These are phyloP conservation scores for Enteromius anoplus DNA, from an alignment of 2,797 vertebrate genomes.

Conservation along the genomic window DNA sequence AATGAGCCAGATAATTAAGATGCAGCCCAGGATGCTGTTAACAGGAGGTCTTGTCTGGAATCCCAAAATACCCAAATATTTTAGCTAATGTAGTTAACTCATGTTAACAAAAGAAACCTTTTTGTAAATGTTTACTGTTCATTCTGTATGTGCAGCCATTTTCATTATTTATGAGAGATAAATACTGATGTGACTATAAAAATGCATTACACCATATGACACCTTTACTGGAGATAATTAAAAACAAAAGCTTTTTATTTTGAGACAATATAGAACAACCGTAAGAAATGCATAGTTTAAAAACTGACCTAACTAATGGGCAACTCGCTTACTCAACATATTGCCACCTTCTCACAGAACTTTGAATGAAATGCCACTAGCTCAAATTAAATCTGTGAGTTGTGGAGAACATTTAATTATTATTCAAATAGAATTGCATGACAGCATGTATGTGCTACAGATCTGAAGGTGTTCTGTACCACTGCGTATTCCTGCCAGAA, in stretches of 20 bases:
- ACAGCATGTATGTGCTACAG: background rate
- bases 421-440: background rate
- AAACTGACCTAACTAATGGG: background rate
- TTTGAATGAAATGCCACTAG: background rate
- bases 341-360: background rate
- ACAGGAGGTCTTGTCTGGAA: too few species aligned
- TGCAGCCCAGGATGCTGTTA: too few species aligned
- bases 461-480: background rate
- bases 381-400: background rate
- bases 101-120: background rate
- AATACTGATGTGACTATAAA: background rate
- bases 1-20: too few species aligned
- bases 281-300: background rate
- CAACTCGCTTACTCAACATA: background rate
- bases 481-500: slow-evolving; percentile 6
- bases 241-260: background rate
- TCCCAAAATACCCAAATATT: background rate
- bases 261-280: background rate
- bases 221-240: background rate
- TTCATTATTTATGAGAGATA: background rate
- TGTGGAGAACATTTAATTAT: background rate
- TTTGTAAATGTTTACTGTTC: background rate
- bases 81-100: background rate
- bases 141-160: background rate
- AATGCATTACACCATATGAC: background rate